A percentile compares a stretch with the other conserved stretches of the same genome.
These are phyloP conservation scores for Pagetopsis macropterus DNA, from an alignment of 2,797 vertebrate species.

Conservation along the genomic window DNA sequence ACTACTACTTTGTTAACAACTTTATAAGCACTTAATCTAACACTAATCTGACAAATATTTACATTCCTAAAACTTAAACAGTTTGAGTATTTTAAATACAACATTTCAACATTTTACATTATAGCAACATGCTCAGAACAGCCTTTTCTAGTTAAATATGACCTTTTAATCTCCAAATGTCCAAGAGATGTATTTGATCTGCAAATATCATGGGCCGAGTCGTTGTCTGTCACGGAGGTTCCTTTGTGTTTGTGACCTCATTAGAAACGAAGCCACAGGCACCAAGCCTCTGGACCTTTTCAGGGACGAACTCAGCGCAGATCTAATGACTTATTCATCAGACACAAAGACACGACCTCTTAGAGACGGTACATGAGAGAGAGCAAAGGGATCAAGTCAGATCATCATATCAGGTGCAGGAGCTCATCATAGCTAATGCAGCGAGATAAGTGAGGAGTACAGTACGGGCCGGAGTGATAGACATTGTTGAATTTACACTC, in stretches of 20 bases:
- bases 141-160: not conserved
- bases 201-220: not conserved
- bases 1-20: not conserved
- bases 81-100: not conserved
- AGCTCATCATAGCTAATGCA: constrained; percentile 17
- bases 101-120: not conserved
- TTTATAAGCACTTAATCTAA: not conserved
- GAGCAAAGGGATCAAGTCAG: constrained; percentile 48
- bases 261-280: constrained; percentile 51
- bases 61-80: not conserved
- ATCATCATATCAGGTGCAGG: constrained; percentile 43
- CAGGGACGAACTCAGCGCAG: constrained; percentile 19
- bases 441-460: constrained; percentile 21
- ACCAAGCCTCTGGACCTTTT: constrained; percentile 38
- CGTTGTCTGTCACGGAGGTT: constrained; percentile 24
- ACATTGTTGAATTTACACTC: not conserved
- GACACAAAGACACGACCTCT: constrained; percentile 34
- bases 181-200: not conserved
- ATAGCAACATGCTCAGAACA: not conserved
- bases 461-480: not conserved
- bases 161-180: not conserved
- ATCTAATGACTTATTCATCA: constrained; percentile 66
- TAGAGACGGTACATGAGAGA: constrained; percentile 52
- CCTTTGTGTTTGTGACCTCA: constrained; percentile 53
- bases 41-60: not conserved